These are phyloP conservation scores for Nestor notabilis DNA, from an alignment of 2,113 vertebrate genomes.

Conservation along the genomic window DNA sequence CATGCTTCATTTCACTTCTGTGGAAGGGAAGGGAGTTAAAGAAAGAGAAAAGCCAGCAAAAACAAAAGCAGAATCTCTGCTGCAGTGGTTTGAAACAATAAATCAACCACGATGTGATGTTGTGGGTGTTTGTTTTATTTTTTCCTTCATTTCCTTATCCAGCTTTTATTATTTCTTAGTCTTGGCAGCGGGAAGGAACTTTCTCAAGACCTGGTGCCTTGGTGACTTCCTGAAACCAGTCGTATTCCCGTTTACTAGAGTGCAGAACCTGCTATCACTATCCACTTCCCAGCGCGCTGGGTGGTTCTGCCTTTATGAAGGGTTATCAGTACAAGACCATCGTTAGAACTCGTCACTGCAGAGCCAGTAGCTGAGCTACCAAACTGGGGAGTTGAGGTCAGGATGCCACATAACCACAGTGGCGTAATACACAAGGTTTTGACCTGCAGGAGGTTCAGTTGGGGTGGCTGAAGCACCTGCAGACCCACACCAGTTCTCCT, in stretches of 20 bases:
- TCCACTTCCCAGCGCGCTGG: rapidly evolving
- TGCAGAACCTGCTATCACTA: not conserved
- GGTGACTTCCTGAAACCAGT: not conserved
- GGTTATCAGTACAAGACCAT: not conserved
- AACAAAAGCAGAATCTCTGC: not conserved
- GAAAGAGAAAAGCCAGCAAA: not conserved
- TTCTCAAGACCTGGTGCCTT: not conserved
- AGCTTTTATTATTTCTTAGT: not conserved
- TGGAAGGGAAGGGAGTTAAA: not conserved
- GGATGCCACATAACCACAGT: not conserved
- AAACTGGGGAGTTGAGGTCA: not conserved
- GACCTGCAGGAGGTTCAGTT: not conserved
- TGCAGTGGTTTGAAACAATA: not conserved
- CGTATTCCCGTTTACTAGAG: not conserved
- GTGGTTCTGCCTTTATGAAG: not conserved
- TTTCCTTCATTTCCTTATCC: not conserved
- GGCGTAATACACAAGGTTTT: not conserved
- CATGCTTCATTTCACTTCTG: not conserved
- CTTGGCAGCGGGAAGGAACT: not conserved
- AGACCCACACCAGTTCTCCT: not conserved
- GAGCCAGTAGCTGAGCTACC: not conserved
- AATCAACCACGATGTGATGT: not conserved
- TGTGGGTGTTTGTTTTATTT: not conserved
- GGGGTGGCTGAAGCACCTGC: not conserved
- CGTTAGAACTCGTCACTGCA: not conserved